Evolutionary conservation across 2,113 vertebrate species (phyloP).

Genomic region (Varanus komodoensis): DNA sequence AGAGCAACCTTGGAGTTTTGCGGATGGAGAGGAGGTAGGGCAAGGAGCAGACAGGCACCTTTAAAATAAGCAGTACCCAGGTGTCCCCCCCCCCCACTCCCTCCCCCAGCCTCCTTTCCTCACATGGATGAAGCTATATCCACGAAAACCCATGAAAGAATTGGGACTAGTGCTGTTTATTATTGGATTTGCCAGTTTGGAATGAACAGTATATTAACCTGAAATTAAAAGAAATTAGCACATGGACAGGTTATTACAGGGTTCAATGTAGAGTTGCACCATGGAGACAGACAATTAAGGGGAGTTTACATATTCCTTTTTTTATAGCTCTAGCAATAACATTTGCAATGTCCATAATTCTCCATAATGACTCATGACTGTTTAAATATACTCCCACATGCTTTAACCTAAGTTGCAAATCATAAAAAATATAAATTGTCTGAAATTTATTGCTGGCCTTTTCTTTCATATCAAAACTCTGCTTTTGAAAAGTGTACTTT

Average conservation of each 20-base stretch:
- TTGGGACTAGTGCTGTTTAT: neutral
- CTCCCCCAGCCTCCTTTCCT: too few species aligned
- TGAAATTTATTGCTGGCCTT: neutral
- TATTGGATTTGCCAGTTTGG: neutral
- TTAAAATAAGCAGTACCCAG: too few species aligned
- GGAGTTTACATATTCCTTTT: neutral
- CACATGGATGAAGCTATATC: too few species aligned
- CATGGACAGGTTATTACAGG: neutral
- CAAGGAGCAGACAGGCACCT: too few species aligned
- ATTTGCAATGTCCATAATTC: neutral
- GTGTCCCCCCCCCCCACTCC: too few species aligned
- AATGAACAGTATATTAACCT: neutral
- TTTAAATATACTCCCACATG: neutral
- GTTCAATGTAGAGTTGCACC: neutral
- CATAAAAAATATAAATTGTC: neutral
- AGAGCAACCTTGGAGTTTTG: too few species aligned
- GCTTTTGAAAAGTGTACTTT: neutral
- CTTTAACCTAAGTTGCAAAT: neutral
- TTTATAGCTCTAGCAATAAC: neutral
- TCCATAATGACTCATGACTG: neutral
- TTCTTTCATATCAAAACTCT: neutral
- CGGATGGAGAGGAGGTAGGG: too few species aligned
- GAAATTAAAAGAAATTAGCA: neutral
- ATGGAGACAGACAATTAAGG: neutral
- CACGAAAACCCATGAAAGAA: neutral